Conservation (phyloP, 2,113 vertebrate species). For the Lates calcarifer region DNA sequence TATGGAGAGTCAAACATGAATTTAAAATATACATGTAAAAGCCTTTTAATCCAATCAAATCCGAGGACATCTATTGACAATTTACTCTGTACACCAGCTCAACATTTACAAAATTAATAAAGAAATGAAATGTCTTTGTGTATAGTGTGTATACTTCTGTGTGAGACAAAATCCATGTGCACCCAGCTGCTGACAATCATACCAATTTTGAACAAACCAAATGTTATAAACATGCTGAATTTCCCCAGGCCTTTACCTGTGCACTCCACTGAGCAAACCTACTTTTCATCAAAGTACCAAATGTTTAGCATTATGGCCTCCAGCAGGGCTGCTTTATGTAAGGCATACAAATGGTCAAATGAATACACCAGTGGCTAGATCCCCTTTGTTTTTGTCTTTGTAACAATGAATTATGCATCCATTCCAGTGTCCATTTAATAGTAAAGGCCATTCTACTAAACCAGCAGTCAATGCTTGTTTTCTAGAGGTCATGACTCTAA, state of each 20-base stretch:
- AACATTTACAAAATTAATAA: slow-evolving; percentile 91
- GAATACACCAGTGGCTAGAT: background rate
- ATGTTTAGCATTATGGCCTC: slow-evolving; percentile 4
- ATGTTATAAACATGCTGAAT: background rate
- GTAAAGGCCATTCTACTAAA: background rate
- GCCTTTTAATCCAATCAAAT: slow-evolving; percentile 84
- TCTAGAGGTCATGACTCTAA: background rate
- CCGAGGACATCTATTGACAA: slow-evolving; percentile 85
- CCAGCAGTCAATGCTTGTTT: background rate
- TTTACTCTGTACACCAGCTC: slow-evolving; percentile 90
- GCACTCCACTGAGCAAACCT: background rate
- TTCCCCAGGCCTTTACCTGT: background rate
- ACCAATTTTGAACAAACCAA: background rate
- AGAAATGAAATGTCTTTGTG: slow-evolving; percentile 85
- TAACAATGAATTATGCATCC: background rate
- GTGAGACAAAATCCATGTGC: slow-evolving; percentile 7
- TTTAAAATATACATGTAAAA: slow-evolving; percentile 83
- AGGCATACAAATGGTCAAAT: background rate
- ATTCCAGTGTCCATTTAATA: background rate
- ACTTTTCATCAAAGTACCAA: background rate
- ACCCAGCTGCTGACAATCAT: background rate
- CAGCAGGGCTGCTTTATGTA: background rate
- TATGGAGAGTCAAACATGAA: slow-evolving; percentile 82
- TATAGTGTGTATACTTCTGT: slow-evolving; percentile 64
- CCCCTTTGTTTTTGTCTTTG: background rate